phyloP scores from a whole-genome alignment of 2,113 vertebrate genomes.

The Nerophis ophidion region DNA sequence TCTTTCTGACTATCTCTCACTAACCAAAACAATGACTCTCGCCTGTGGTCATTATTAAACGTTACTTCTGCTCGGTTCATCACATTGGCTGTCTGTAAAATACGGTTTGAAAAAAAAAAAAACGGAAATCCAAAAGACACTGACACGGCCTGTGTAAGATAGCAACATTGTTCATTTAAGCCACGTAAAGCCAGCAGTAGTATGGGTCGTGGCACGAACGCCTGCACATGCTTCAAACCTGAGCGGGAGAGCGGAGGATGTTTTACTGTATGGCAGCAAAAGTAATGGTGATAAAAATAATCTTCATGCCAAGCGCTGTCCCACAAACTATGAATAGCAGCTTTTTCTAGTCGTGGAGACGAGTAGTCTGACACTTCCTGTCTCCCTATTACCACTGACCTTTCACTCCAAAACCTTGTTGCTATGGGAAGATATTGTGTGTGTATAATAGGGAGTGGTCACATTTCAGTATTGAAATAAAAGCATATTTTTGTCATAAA shows the following conservation, averaged over 20 bases:
- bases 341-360: slow-evolving; percentile 34
- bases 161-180: no score
- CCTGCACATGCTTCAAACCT: slow-evolving; percentile 1
- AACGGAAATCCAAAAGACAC: not conserved
- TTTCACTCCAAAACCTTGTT: slow-evolving; percentile 11
- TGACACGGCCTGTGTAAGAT: not conserved
- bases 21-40: no score
- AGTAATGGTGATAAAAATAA: slow-evolving; percentile 58
- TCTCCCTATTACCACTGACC: slow-evolving; percentile 31
- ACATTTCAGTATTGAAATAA: slow-evolving; percentile 14
- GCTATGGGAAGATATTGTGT: slow-evolving; percentile 16
- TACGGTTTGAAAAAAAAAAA: not conserved
- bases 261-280: slow-evolving; percentile 27
- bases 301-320: slow-evolving; percentile 22
- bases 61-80: no score
- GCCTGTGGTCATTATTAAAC: no score
- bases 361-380: slow-evolving; percentile 43
- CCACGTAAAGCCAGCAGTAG: not conserved
- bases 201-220: slow-evolving; percentile 7
- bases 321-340: slow-evolving; percentile 59
- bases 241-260: slow-evolving; percentile 22
- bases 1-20: no score
- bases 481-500: slow-evolving; percentile 9
- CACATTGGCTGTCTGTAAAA: no score
- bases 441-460: slow-evolving; percentile 4